A percentile compares a stretch with the other conserved stretches of the same genome.
These are phyloP conservation scores for Pomatostomus ruficeps DNA, from an alignment of 2,113 vertebrate species.

Conservation along the genomic window DNA sequence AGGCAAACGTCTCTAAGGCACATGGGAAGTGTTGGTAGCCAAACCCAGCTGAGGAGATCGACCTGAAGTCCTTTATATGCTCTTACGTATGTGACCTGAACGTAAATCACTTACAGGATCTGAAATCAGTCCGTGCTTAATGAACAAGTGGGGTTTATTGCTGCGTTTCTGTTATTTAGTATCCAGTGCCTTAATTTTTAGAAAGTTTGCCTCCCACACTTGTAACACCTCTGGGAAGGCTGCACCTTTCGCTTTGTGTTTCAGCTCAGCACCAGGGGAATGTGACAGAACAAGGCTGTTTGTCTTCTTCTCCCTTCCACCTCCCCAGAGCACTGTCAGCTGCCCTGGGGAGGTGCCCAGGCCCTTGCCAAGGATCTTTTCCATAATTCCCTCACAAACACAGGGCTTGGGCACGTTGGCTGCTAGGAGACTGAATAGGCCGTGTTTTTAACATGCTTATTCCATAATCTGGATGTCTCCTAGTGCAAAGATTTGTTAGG, in stretches of 20 bases:
- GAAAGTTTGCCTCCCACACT: neutral
- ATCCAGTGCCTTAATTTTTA: neutral
- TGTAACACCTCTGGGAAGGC: neutral
- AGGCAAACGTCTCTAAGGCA: neutral
- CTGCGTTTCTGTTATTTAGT: neutral
- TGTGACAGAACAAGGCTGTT: neutral
- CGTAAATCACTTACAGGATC: neutral
- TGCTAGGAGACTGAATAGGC: neutral
- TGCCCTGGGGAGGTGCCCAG: neutral
- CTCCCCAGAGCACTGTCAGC: neutral
- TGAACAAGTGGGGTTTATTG: neutral
- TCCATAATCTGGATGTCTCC: neutral
- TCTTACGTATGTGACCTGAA: neutral
- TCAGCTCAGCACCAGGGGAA: neutral
- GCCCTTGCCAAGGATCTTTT: neutral
- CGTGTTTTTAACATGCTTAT: fast-evolving
- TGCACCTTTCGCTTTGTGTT: neutral
- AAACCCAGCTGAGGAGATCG: neutral
- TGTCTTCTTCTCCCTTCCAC: neutral
- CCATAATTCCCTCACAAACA: neutral
- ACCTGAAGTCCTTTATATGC: neutral
- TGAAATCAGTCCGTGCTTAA: neutral
- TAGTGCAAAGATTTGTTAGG: neutral
- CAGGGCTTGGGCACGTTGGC: neutral
- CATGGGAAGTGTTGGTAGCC: neutral